Evolutionary conservation across 2,797 vertebrate species (phyloP), one percentile per base, ranked within the genome.

Genomic region (Periparus ater): DNA sequence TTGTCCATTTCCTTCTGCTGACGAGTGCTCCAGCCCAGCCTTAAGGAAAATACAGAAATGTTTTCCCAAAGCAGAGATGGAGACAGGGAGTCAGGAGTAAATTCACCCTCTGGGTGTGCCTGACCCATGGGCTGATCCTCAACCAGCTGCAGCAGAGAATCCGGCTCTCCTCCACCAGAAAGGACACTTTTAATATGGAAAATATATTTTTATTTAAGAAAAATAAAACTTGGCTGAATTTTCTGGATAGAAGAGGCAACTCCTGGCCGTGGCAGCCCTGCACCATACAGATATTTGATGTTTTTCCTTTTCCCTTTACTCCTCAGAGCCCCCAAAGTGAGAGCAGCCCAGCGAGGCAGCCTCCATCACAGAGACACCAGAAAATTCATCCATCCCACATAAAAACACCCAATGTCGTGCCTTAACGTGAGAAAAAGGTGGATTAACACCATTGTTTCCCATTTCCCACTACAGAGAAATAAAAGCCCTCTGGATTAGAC

Each of bases 351-450:
- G n/a, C 26, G 26, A 50, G 11, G 60, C 30, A 65, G 40, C 29
- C 23, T 88, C 51, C 30, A 19, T 14, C 19, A 3, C 1, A 17
- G 16, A 25, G 51, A 45, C 70, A 17, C 1, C 63, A 57, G 29
- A 71, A 60, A 63, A 91, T 38, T 11, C 62, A 53, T 22, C 20
- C 62, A 18, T 9, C 8, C 16, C 22, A 34, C 17, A 57, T 17
- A 34, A 72, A 88, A 89, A 8, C 11, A 6, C 4, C 30, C n/a
- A 47, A 7, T 2, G 3, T n/a, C 0, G 1, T 10, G 20, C 11
- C 42, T 53, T 29, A 44, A 51, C 0, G 0, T 10, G 62, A 25
- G n/a, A 55, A 60, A 92, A 74, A 40, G 19, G 13, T 20, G 29
- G 25, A n/a, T 42, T 4, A 10, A 40, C 21, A 60, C 11, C 19